Base-by-base conservation (phyloP, 2,888 invertebrate genomes). In the Eupithecia vulgata region DNA sequence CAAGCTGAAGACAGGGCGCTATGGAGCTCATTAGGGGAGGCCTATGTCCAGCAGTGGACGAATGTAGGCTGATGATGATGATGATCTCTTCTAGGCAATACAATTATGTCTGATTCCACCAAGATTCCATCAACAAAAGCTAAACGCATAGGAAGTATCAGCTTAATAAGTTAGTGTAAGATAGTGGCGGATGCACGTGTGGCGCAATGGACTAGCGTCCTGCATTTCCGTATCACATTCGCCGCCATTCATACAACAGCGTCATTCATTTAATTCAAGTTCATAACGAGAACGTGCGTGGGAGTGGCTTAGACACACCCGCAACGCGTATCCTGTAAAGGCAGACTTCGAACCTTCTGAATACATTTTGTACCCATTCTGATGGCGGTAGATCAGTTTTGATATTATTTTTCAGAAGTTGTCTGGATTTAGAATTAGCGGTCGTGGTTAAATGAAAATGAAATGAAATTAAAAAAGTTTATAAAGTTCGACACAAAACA, bases 221-320 rank as follows among this genome's bases (percentile, higher is more conserved):
- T 89, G 89, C 89, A 91, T 91, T 93, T 93, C 93, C 93, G 92
- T 91, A 90, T 90, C 91, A 84, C 91, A 92, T 90, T 90, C 91
- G 89, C 91, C 91, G 88, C 91, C 93, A 93, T 93, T 93, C 93
- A 93, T 91, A 92, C 90, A 92, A 92, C 87, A 87, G 90, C 90
- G 88, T 92, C 93, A 92, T 92, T 93, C 91, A 93, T 91, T 91
- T 91, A 90, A 92, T 93, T 92, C 92, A 92, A 93, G 92, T 92
- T 91, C 91, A 93, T 90, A 91, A 91, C 88, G 85, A 88, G 83
- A 85, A 84, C 84, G 87, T 83, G 87, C 89, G 91, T 90, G 89
- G 91, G 91, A 87, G 88, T 85, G 82, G 85, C 85, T 83, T 67
- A 81, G 77, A 84, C 90, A 88, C 87, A 86, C 87, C 84, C 82